A percentile compares a stretch with the other conserved stretches of the same genome.
These are phyloP conservation scores for Cheilosia vulpina DNA, from an alignment of 2,888 invertebrate genomes.

Conservation along the genomic window DNA sequence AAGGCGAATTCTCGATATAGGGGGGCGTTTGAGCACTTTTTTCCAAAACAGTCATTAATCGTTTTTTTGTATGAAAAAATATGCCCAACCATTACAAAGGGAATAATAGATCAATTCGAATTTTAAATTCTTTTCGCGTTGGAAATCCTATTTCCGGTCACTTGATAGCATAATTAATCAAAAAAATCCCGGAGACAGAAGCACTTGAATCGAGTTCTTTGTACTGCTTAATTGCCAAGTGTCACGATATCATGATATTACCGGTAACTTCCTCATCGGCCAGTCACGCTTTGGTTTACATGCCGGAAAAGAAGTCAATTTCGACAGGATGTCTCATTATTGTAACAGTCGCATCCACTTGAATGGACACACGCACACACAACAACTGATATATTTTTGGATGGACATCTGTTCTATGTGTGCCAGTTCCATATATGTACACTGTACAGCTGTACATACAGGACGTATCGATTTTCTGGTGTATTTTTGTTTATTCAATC, in stretches of 20 bases:
- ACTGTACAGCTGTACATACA: constrained; percentile 23
- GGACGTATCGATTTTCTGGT: constrained; percentile 57
- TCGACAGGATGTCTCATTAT: not conserved
- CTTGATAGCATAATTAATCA: not conserved
- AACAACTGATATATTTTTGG: constrained; percentile 24
- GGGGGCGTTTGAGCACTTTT: constrained; percentile 6
- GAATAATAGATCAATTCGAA: not conserved
- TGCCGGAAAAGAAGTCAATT: constrained; percentile 4
- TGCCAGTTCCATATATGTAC: too few species aligned
- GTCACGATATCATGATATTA: constrained; percentile 42
- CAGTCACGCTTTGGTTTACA: constrained; percentile 7
- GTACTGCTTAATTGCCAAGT: constrained; percentile 41
- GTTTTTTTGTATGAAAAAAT: not conserved
- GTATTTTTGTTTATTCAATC: constrained; percentile 38
- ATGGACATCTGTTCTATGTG: too few species aligned
- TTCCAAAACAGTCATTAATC: not conserved
- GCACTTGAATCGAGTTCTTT: constrained; percentile 6
- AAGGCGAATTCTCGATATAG: not conserved
- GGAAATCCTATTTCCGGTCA: not conserved
- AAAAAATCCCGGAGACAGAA: not conserved
- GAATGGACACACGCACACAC: not conserved
- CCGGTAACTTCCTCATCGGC: constrained; percentile 43
- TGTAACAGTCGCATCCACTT: not conserved
- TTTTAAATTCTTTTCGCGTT: not conserved
- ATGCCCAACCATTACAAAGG: not conserved